These are phyloP conservation scores for Hylyphantes graminicola DNA, from an alignment of 1,140 invertebrate species.

Conservation along the genomic window DNA sequence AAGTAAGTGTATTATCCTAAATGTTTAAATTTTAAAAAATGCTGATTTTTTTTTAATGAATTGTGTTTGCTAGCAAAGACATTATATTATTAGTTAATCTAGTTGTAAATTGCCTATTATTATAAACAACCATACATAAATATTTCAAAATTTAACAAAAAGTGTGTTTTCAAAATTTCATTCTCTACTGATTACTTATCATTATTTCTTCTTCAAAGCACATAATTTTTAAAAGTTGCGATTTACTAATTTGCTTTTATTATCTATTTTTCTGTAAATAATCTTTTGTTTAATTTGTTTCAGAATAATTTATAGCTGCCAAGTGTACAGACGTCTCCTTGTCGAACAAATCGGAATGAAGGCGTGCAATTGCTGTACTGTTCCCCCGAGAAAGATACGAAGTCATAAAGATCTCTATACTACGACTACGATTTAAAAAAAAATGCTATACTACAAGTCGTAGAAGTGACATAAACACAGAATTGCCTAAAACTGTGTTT, in stretches of 20 bases:
- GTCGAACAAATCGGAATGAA: conserved; percentile 17
- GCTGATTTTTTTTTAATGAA: neutral
- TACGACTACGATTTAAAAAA: no score
- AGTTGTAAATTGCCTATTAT: neutral
- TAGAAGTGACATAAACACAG: no score
- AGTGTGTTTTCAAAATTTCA: neutral
- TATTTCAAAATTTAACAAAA: neutral
- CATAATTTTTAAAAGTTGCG: neutral
- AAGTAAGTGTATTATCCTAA: conserved; percentile 2
- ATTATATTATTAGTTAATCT: neutral
- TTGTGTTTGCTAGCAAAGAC: neutral
- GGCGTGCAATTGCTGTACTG: no score
- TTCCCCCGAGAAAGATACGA: no score
- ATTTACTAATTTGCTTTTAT: neutral
- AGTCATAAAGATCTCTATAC: no score
- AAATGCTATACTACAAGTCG: no score
- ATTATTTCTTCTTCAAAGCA: neutral
- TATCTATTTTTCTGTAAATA: no score
- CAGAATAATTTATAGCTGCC: conserved; percentile 57
- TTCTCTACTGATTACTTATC: neutral
- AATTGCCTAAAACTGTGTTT: no score
- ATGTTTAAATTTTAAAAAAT: neutral
- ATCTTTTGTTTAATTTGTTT: neutral
- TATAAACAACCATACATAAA: neutral
- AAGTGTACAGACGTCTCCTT: conserved; percentile 52